These are phyloP conservation scores for Heliconius hortense DNA, from an alignment of 2,888 invertebrate species.

Conservation along the genomic window DNA sequence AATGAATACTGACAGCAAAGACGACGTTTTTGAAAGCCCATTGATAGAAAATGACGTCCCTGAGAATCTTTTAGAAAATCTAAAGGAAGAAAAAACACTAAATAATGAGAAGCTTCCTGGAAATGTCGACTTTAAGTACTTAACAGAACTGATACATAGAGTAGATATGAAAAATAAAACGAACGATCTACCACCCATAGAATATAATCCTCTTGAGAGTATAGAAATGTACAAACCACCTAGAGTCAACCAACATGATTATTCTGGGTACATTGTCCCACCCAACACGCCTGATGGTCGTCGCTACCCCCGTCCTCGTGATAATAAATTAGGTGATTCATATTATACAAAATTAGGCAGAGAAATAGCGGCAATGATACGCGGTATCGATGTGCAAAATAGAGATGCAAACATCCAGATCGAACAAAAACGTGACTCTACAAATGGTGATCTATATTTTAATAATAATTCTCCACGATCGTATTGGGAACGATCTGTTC, in stretches of 20 bases:
- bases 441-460: slow-evolving; percentile 51
- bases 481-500: slow-evolving; percentile 70
- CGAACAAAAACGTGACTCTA: slow-evolving; percentile 46
- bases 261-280: slow-evolving; percentile 35
- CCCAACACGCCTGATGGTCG: slow-evolving; percentile 34
- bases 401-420: slow-evolving; percentile 56
- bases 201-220: slow-evolving; percentile 44
- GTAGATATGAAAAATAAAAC: slow-evolving; percentile 53
- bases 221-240: slow-evolving; percentile 37
- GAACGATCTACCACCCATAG: slow-evolving; percentile 40
- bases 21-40: slow-evolving; percentile 42
- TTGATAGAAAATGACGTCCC: slow-evolving; percentile 41
- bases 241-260: slow-evolving; percentile 34
- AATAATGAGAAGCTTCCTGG: slow-evolving; percentile 44
- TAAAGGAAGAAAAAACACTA: slow-evolving; percentile 37
- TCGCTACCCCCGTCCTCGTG: slow-evolving; percentile 41
- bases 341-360: slow-evolving; percentile 68
- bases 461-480: slow-evolving; percentile 59
- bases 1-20: slow-evolving; percentile 42
- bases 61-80: slow-evolving; percentile 40
- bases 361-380: slow-evolving; percentile 70
- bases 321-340: slow-evolving; percentile 51
- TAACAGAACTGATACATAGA: slow-evolving; percentile 69
- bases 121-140: slow-evolving; percentile 66
- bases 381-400: slow-evolving; percentile 55